Evolutionary conservation across 2,888 invertebrate genomes (phyloP).

Genomic region (Andrena haemorrhoa): DNA sequence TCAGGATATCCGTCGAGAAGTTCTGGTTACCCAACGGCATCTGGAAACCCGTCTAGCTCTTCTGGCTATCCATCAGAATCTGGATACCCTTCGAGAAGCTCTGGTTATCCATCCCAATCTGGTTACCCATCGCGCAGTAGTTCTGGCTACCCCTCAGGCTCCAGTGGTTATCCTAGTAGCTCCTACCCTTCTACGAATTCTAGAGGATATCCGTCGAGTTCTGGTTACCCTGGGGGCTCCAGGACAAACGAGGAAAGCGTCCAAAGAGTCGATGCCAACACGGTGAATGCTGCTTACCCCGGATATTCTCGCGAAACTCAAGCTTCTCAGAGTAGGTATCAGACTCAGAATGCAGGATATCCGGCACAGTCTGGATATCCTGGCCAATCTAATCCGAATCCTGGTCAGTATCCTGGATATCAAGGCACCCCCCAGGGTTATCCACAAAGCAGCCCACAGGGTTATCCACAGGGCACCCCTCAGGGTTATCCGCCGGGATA

Average conservation of each 20-base stretch:
- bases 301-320: conserved; percentile 35
- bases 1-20: conserved; percentile 48
- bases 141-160: conserved; percentile 34
- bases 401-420: conserved; percentile 57
- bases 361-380: conserved; percentile 60
- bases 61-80: conserved; percentile 29
- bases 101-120: conserved; percentile 17
- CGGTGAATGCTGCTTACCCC: conserved; percentile 67
- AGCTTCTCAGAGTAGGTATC: conserved; percentile 51
- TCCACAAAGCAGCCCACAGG: conserved; percentile 44
- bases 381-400: conserved; percentile 49
- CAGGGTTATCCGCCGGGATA: conserved; percentile 49
- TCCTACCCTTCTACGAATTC: conserved; percentile 54
- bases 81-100: conserved; percentile 37
- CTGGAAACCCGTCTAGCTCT: not conserved
- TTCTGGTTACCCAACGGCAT: conserved; percentile 32
- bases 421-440: conserved; percentile 63
- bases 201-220: conserved; percentile 48
- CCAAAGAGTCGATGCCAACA: conserved; percentile 60
- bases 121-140: conserved; percentile 34
- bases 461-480: conserved; percentile 55
- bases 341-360: conserved; percentile 38
- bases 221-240: conserved; percentile 47
- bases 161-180: conserved; percentile 45
- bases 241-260: conserved; percentile 47